Percentiles rank a stretch among this genome's conserved stretches.
phyloP scores from a whole-genome alignment of 2,888 invertebrate genomes.

The Lasioglossum marginatum region DNA sequence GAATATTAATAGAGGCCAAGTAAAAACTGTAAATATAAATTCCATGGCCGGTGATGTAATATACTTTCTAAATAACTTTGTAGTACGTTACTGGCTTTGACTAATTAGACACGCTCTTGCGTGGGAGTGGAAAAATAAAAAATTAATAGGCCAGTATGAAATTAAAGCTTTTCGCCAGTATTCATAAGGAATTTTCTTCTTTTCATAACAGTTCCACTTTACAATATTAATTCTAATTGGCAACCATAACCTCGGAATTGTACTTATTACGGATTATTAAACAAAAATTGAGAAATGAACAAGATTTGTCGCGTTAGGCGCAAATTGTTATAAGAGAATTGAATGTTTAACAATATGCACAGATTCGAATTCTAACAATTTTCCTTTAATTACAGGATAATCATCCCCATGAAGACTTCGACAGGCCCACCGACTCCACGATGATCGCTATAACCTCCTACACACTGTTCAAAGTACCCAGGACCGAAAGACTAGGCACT shows the following conservation, averaged over 20 bases:
- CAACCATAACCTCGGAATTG: not conserved
- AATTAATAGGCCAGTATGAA: not conserved
- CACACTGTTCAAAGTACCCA: constrained; percentile 21
- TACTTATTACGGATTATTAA: not conserved
- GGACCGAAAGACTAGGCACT: constrained; percentile 45
- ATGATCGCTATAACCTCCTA: constrained; percentile 3
- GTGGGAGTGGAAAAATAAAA: not conserved
- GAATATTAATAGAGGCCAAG: not conserved
- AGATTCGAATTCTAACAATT: not conserved
- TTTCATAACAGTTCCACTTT: not conserved
- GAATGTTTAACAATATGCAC: too few species aligned
- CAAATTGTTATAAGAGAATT: too few species aligned
- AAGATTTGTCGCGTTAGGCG: not conserved
- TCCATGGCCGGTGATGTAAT: not conserved
- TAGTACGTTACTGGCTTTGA: not conserved
- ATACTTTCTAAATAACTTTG: not conserved
- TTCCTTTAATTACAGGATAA: constrained; percentile 24
- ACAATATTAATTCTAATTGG: not conserved
- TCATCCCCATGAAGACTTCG: not conserved
- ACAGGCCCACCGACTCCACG: constrained; percentile 39
- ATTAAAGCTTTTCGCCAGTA: not conserved
- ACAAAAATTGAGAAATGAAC: not conserved
- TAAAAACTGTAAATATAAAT: not conserved
- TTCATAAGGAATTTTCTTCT: not conserved
- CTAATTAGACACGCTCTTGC: not conserved